Base-by-base conservation (phyloP, 2,113 vertebrate genomes). In the Nanger granti region DNA sequence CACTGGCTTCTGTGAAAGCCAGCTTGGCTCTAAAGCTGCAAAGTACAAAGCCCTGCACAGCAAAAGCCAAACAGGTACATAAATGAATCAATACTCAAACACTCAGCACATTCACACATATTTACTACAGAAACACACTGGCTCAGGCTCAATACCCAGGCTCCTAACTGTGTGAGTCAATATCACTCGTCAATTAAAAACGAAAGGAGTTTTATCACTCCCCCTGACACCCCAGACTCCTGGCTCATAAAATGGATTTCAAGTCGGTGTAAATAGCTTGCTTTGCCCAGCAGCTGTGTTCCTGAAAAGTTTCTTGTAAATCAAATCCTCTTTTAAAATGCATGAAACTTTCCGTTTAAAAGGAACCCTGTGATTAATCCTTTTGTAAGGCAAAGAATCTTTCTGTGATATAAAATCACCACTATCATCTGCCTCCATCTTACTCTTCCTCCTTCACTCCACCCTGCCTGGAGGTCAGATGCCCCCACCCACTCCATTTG, bases 251-350 rank as follows among this genome's bases (percentile, higher is more conserved):
- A 96, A 97, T 88, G 93, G 93, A 95, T 98, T 95, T 97, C 95
- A 93, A 95, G 97, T 96, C 95, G 62, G 82, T 66, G 85, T 89
- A 93, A 95, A 96, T 85, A 94, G 95, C 85, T 93, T 88, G 80
- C 97, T 97, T 96, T 91, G 66, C 97, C 90, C 80, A 69, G 90
- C 97, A 97, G 95, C 97, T 98, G 97, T 83, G 93, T 89, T 96
- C 82, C 86, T 96, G 96, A 95, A 96, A 95, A 97, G 91, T 96
- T 97, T 98, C 96, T 89, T 96, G 59, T 95, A 97, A 97, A 98
- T 98, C 95, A 97, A 98, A 96, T 96, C 91, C 97, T 98, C 83
- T 97, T 97, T 95, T 96, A 94, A 97, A 98, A 97, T 96, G 90
- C 95, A 97, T 84, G 93, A 89, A 97, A 97, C 90, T 96, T 82